phyloP scores from a whole-genome alignment of 92 coral and sea anemone genomes.

The Micromussa lordhowensis region DNA sequence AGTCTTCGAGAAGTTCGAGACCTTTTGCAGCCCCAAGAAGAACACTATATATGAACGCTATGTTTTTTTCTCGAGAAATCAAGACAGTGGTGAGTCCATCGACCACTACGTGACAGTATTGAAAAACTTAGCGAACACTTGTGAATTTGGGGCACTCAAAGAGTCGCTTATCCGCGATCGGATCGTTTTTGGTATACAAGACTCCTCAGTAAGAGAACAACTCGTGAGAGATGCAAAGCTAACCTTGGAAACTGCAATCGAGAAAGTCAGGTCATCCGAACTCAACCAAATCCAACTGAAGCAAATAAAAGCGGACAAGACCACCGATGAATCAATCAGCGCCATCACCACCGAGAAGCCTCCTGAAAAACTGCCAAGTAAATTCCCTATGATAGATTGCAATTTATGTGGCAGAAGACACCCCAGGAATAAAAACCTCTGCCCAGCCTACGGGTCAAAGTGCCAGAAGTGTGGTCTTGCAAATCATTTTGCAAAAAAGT shows the following conservation, averaged over 20 bases:
- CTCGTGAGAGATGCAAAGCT: slow-evolving; percentile 60
- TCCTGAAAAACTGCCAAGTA: slow-evolving; percentile 18
- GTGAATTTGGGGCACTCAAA: slow-evolving; percentile 60
- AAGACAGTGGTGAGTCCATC: slow-evolving; percentile 54
- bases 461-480: too few relatives aligned
- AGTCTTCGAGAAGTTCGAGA: slow-evolving; percentile 54
- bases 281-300: slow-evolving; percentile 59
- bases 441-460: too few relatives aligned
- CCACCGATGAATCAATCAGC: slow-evolving; percentile 43
- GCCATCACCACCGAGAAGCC: slow-evolving; percentile 31
- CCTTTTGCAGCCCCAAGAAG: slow-evolving; percentile 59
- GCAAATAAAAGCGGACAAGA: slow-evolving; percentile 54
- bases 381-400: slow-evolving; percentile 47
- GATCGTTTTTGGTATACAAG: slow-evolving; percentile 56
- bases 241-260: slow-evolving; percentile 48
- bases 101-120: slow-evolving; percentile 53
- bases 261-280: slow-evolving; percentile 50
- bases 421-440: too few relatives aligned
- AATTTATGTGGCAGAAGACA: slow-evolving; percentile 35
- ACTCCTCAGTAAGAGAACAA: slow-evolving; percentile 57
- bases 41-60: slow-evolving; percentile 54
- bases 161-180: slow-evolving; percentile 66
- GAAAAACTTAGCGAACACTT: slow-evolving; percentile 53
- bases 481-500: too few relatives aligned
- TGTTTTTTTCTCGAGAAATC: slow-evolving; percentile 48